These are phyloP conservation scores for Monochamus alternatus DNA, from an alignment of 2,888 invertebrate genomes.

Conservation along the genomic window DNA sequence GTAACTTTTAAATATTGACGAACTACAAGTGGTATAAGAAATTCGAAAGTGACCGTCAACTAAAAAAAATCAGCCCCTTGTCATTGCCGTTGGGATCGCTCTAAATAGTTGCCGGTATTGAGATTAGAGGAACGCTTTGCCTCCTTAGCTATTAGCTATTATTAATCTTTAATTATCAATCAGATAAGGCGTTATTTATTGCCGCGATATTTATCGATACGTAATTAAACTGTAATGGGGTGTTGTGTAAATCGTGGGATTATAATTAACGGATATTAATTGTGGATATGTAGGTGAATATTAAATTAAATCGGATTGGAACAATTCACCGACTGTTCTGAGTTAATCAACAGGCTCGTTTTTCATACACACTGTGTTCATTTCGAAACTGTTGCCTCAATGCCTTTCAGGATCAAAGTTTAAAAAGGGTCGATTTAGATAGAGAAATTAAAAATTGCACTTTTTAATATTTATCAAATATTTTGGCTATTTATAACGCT, in stretches of 20 bases:
- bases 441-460: too few species aligned
- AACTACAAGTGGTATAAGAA: too few species aligned
- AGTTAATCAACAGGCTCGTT: neutral
- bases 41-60: too few species aligned
- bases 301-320: conserved; percentile 2
- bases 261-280: conserved; percentile 18
- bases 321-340: neutral
- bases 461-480: too few species aligned
- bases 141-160: conserved; percentile 5
- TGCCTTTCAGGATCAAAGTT: too few species aligned
- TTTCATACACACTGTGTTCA: too few species aligned
- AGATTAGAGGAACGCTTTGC: conserved; percentile 11
- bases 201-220: conserved; percentile 1
- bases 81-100: conserved; percentile 11
- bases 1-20: too few species aligned
- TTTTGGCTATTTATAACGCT: too few species aligned
- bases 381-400: too few species aligned
- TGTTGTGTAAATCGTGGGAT: conserved; percentile 13
- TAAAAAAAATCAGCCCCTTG: conserved; percentile 6
- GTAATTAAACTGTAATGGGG: conserved; percentile 14
- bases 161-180: conserved; percentile 4
- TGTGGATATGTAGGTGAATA: conserved; percentile 14
- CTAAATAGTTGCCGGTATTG: conserved; percentile 17
- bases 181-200: conserved; percentile 12
- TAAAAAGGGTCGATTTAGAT: too few species aligned